These are phyloP conservation scores for Pristionchus pacificus DNA, from an alignment of 1,140 invertebrate species.

Conservation along the genomic window DNA sequence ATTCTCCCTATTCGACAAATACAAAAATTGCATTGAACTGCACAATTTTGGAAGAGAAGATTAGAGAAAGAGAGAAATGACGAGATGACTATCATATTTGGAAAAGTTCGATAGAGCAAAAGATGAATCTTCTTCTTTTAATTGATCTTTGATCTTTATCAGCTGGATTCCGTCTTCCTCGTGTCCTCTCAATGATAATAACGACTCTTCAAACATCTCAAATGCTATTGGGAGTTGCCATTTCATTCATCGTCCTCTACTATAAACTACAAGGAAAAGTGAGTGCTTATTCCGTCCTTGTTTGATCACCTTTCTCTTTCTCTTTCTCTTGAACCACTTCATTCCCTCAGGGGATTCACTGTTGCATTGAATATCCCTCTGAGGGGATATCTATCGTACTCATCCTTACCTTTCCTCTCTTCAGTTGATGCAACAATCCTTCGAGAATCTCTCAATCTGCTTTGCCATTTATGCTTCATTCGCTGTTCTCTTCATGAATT, in stretches of 20 bases:
- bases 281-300: constrained; percentile 59
- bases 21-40: too few relatives aligned
- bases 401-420: constrained; percentile 60
- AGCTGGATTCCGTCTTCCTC: constrained; percentile 76
- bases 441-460: constrained; percentile 79
- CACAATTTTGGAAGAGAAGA: too few relatives aligned
- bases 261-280: constrained; percentile 47
- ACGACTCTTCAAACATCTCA: constrained; percentile 83
- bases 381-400: constrained; percentile 64
- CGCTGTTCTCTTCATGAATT: constrained; percentile 60
- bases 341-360: constrained; percentile 57
- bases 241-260: constrained; percentile 68
- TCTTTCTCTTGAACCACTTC: constrained; percentile 36
- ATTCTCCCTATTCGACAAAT: too few relatives aligned
- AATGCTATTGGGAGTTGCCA: constrained; percentile 91
- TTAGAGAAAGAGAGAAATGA: too few relatives aligned
- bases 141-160: not conserved
- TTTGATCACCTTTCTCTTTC: constrained; percentile 58
- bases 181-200: constrained; percentile 73
- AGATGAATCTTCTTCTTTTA: not conserved
- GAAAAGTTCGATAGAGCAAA: too few relatives aligned
- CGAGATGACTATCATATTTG: too few relatives aligned
- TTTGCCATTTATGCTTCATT: constrained; percentile 80
- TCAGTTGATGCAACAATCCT: constrained; percentile 74
- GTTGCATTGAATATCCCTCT: constrained; percentile 65